Percentiles rank a stretch among this genome's conserved stretches.
These are phyloP conservation scores for Luffia ferchaultella DNA, from an alignment of 2,888 invertebrate genomes.

Conservation along the genomic window DNA sequence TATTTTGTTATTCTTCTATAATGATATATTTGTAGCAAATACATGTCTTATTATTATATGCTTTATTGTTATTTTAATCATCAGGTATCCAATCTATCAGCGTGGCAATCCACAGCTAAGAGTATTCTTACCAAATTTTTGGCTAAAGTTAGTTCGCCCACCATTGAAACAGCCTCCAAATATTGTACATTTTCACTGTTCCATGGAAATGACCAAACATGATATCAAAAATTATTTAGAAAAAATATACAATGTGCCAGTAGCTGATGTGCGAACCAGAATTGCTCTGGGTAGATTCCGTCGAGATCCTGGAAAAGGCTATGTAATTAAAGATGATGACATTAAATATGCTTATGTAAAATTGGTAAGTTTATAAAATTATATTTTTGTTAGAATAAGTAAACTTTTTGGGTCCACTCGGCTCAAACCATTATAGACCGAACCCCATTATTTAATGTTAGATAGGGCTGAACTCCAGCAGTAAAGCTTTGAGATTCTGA, in stretches of 20 bases:
- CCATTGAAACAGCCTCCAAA: conserved; percentile 74
- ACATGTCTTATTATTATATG: not conserved
- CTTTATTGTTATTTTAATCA: conserved; percentile 16
- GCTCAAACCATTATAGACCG: too few species aligned
- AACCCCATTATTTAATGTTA: too few species aligned
- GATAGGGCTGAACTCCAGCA: too few species aligned
- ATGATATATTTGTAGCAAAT: not conserved
- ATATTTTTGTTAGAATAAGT: conserved; percentile 5
- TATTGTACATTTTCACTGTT: conserved; percentile 87
- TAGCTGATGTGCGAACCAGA: conserved; percentile 78
- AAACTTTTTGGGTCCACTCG: conserved; percentile 5
- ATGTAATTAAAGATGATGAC: conserved; percentile 84
- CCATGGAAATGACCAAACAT: conserved; percentile 90
- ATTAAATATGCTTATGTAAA: conserved; percentile 80
- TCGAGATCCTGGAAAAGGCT: conserved; percentile 66
- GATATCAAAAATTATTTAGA: conserved; percentile 94
- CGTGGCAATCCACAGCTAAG: conserved; percentile 94
- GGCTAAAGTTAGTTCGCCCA: conserved; percentile 91
- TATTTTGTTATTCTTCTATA: too few species aligned
- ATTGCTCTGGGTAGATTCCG: conserved; percentile 75
- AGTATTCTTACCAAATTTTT: conserved; percentile 95
- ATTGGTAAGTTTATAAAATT: conserved; percentile 65
- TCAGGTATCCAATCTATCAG: conserved; percentile 90
- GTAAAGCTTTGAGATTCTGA: too few species aligned
- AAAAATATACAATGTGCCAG: conserved; percentile 91